Base-by-base conservation (phyloP, 2,797 vertebrate genomes). In the Oreochromis mossambicus region DNA sequence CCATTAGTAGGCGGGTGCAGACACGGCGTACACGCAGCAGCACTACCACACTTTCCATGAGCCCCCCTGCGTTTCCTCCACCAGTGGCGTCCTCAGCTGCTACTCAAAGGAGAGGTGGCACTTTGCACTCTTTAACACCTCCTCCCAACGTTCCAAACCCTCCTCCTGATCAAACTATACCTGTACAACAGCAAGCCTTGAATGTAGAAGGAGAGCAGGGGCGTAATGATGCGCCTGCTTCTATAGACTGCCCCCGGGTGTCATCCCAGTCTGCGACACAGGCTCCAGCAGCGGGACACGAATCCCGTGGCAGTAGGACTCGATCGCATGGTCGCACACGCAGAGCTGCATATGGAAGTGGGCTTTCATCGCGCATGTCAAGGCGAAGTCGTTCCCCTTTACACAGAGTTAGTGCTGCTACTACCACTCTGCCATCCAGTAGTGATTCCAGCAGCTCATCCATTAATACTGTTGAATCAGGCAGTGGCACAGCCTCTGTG, bases 351-450 rank as follows among this genome's bases (percentile, higher is more conserved):
- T 85, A 95, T 14, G 94, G 92, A 12, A 86, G 88, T 78, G 83
- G 95, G 92, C 87, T 91, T 92, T 88, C 97, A 94, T 91, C 96
- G 81, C 96, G 97, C 26, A 85, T 96, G 63, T 96, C 94, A 15
- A 96, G 97, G 86, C 95, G 97, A 90, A 99, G 98, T 88, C 97
- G 97, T 46, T 98, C 98, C 32, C 98, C 97, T 0, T 92, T 99
- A 90, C 97, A 95, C 80, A 93, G 93, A 90, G 92, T 92, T 82
- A 87, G 94, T 8, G 41, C 82, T 86, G 87, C 91, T 76, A 91
- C 78, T 83, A 79, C 85, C 50, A 77, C 90, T 76, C 83, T 92
- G 14, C 78, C 90, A 61, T 90, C 93, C 46, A 90, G 86, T 78
- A 85, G 82, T 82, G 83, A 79, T 36, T 83, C 84, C 56, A 84